Conservation (phyloP, 35 echinoderm and acorn worm species). For the Hemicentrotus pulcherrimus region DNA sequence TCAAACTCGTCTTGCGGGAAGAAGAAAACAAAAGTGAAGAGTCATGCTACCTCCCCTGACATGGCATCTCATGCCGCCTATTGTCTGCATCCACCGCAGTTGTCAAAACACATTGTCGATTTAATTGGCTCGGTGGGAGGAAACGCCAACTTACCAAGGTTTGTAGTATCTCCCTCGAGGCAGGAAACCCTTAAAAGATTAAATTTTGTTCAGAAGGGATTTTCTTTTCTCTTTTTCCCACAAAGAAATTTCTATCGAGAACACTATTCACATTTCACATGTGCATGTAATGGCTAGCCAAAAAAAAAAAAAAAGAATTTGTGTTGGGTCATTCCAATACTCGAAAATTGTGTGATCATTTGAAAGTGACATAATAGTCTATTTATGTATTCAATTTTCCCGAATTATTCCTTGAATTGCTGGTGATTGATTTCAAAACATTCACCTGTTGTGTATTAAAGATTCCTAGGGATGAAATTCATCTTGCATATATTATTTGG, state of each 20-base stretch:
- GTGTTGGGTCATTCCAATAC: no score
- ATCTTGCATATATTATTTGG: no score
- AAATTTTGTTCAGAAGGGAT: neutral
- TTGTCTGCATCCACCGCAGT: constrained; percentile 9
- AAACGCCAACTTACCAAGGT: constrained; percentile 47
- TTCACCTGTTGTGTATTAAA: no score
- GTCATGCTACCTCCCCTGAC: neutral
- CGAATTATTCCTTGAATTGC: no score
- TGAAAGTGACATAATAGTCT: no score
- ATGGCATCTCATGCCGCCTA: constrained; percentile 10
- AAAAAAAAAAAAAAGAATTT: no score
- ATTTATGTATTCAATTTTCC: no score
- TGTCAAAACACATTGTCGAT: constrained; percentile 26
- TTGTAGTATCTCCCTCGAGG: neutral
- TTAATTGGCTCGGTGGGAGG: constrained; percentile 37
- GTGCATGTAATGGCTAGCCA: neutral
- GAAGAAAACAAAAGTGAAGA: neutral
- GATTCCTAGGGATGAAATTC: no score
- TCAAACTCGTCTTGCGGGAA: neutral
- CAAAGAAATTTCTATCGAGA: no score
- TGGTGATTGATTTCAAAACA: no score
- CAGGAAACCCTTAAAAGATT: constrained; percentile 24
- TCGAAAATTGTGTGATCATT: no score
- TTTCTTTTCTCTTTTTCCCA: neutral
- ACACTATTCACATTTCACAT: neutral